Evolutionary conservation across 2,113 vertebrate genomes (phyloP).

Genomic region (Albula glossodonta): DNA sequence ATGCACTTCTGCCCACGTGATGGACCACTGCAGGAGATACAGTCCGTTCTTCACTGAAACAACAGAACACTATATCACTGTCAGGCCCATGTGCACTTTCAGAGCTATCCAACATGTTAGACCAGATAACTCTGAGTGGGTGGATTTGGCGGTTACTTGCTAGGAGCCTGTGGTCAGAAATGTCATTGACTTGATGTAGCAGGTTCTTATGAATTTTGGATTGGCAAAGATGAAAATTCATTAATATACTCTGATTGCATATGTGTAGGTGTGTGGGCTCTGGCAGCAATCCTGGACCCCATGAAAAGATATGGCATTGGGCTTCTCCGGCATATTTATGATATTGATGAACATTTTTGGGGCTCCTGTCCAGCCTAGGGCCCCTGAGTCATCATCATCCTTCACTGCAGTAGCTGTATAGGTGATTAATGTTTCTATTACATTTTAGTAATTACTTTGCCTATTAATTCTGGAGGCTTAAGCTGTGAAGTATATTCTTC

Average conservation of each 20-base stretch:
- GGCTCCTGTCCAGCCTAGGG: too few species aligned
- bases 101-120: neutral
- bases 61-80: neutral
- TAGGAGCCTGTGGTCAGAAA: neutral
- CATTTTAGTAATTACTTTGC: neutral
- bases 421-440: neutral
- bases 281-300: too few species aligned
- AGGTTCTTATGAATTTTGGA: neutral
- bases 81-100: neutral
- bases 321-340: too few species aligned
- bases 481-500: neutral
- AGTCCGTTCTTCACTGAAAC: neutral
- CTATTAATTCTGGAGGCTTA: neutral
- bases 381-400: too few species aligned
- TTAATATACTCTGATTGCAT: neutral
- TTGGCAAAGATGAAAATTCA: neutral
- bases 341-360: too few species aligned
- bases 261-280: too few species aligned
- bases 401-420: neutral
- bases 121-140: neutral
- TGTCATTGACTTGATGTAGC: neutral
- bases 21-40: neutral
- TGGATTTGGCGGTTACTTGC: neutral
- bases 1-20: neutral
- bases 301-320: too few species aligned